Evolutionary conservation across 2,888 invertebrate genomes (phyloP), one percentile per base, ranked within the genome.

Genomic region (Sphinx pinastri): DNA sequence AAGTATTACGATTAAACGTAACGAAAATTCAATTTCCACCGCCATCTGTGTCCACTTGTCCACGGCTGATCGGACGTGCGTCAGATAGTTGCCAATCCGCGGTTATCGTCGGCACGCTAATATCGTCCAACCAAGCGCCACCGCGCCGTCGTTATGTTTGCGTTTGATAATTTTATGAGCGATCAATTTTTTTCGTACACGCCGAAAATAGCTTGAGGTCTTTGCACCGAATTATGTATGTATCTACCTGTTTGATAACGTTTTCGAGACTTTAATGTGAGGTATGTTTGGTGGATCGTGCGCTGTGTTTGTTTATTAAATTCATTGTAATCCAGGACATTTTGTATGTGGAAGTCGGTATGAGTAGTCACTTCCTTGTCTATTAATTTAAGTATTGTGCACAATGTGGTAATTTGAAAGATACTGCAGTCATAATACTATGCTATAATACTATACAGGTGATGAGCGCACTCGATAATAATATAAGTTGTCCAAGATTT

Each of bases 101-200:
- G 5, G 31, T 59, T 14, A 31, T 14, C 31, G 14, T 10, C 25
- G 14, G 8, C 14, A 59, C 14, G 31, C 7, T 31, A 59, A 59
- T 38, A 59, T 59, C 13, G 31, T 59, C 14, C 25, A 59, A 59
- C 14, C 31, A 4, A 8, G 58, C 58, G 31, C n/a, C 38, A 59
- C 31, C 31, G 54, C 14, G 14, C 16, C 19, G 55, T 58, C 58
- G 14, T 5, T 49, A 63, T 63, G 49, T 63, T 63, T 63, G 47
- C 49, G 13, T 63, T 63, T 49, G 63, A 63, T 63, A 63, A 63
- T 63, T 47, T 47, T 49, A 47, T 49, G 58, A 38, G 49, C 63
- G 49, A 49, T 63, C 63, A 63, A 3, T n/a, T 45, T 60, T 19
- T 63, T 63, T 47, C 63, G 49, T 63, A 19, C 19, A 19, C 47